A percentile compares a stretch with the other conserved stretches of the same genome.
Evolutionary conservation across 2,113 vertebrate genomes (phyloP).

Genomic region (Donacobius atricapilla): DNA sequence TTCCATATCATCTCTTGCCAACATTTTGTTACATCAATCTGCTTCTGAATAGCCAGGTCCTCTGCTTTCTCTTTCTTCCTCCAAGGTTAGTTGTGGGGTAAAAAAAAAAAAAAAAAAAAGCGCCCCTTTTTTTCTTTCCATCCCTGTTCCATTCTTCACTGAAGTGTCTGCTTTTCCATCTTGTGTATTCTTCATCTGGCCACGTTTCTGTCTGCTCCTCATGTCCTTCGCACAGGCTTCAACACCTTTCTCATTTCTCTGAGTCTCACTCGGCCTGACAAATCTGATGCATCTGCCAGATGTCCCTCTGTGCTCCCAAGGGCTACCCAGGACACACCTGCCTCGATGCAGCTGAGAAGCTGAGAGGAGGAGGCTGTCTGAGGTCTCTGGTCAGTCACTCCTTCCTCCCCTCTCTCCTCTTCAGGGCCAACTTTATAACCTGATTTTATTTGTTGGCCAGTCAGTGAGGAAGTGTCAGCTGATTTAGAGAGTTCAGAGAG

Average conservation of each 20-base stretch:
- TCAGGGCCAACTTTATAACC: neutral
- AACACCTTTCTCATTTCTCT: neutral
- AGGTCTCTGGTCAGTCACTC: neutral
- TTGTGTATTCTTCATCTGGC: neutral
- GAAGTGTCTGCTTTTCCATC: neutral
- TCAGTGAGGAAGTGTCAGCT: neutral
- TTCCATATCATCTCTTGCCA: neutral
- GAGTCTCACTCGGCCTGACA: neutral
- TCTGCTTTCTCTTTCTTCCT: neutral
- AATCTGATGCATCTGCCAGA: neutral
- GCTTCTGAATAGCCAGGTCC: neutral
- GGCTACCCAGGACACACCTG: neutral
- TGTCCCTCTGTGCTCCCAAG: neutral
- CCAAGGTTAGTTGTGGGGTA: neutral
- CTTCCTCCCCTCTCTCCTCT: neutral
- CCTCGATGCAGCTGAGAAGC: neutral
- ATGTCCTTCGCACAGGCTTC: neutral
- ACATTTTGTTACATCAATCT: neutral
- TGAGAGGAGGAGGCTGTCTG: neutral
- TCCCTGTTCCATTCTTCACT: neutral
- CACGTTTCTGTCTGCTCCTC: neutral
- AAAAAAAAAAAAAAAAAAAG: neutral
- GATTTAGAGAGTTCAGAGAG: neutral
- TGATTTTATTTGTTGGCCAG: neutral
- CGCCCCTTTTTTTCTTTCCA: neutral